Conservation (phyloP, 2,113 vertebrate species). For the Gadus macrocephalus region DNA sequence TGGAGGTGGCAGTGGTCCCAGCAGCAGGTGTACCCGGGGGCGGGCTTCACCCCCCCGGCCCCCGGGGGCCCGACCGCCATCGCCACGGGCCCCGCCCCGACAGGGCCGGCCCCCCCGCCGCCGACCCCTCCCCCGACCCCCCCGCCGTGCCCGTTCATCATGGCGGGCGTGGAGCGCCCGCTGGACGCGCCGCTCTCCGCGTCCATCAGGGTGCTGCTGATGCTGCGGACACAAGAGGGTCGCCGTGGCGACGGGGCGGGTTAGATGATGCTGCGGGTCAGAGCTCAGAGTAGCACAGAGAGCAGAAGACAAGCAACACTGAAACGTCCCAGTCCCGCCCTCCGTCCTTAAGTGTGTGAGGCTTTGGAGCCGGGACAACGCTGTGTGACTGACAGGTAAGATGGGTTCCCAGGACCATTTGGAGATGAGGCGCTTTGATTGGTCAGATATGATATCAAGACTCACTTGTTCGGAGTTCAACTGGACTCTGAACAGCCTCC, state of each 20-base stretch:
- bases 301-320: no score
- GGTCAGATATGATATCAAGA: no score
- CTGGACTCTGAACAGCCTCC: no score
- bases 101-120: conserved; percentile 57
- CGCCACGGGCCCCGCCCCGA: conserved; percentile 76
- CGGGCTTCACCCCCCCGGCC: conserved; percentile 73
- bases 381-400: no score
- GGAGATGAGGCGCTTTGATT: no score
- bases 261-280: no score
- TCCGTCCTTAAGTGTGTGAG: no score
- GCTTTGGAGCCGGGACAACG: no score
- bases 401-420: no score
- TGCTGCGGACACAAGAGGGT: conserved; percentile 63
- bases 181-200: conserved; percentile 95
- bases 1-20: conserved; percentile 94
- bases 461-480: no score
- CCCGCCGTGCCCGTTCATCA: conserved; percentile 82
- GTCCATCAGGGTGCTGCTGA: conserved; percentile 96
- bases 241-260: background rate
- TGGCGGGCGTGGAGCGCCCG: conserved; percentile 93
- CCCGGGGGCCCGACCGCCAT: conserved; percentile 9
- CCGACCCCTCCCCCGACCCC: conserved; percentile 42
- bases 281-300: no score
- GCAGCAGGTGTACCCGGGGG: conserved; percentile 87
- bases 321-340: no score